phyloP scores from a whole-genome alignment of 2,888 invertebrate genomes.

The Epinotia nisella region DNA sequence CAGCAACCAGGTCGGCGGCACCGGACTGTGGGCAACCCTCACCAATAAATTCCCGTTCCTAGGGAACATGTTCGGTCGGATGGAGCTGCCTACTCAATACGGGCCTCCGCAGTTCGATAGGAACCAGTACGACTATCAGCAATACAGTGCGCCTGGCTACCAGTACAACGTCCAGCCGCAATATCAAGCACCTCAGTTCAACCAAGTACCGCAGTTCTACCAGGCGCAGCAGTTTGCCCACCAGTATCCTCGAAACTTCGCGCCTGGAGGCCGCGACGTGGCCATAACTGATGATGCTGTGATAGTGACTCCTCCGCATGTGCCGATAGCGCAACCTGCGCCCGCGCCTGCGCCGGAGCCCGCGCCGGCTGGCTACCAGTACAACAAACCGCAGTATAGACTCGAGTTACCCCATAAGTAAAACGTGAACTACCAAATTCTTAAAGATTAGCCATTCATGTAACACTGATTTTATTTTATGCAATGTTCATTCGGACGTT shows the following conservation, averaged over 20 bases:
- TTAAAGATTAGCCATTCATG: background rate
- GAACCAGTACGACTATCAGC: conserved; percentile 51
- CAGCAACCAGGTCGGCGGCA: conserved; percentile 77
- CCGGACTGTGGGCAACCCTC: conserved; percentile 73
- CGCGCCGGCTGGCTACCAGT: conserved; percentile 65
- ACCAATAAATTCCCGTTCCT: conserved; percentile 79
- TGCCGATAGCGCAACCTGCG: conserved; percentile 60
- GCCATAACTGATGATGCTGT: conserved; percentile 78
- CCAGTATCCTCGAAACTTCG: conserved; percentile 58
- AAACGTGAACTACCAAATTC: conserved; percentile 42
- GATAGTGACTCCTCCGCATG: conserved; percentile 77
- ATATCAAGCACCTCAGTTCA: conserved; percentile 52
- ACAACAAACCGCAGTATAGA: conserved; percentile 75
- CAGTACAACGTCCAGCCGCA: conserved; percentile 51
- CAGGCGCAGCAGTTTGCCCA: conserved; percentile 53
- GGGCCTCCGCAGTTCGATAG: conserved; percentile 48
- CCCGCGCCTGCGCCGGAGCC: conserved; percentile 57
- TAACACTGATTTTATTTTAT: conserved; percentile 1
- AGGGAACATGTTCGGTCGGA: conserved; percentile 75
- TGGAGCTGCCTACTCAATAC: conserved; percentile 66
- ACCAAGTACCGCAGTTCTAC: conserved; percentile 52
- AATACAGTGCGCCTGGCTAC: conserved; percentile 49
- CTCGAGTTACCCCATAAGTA: conserved; percentile 75
- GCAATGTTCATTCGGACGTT: background rate
- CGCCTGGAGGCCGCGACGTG: conserved; percentile 72